Conservation (phyloP, 2,888 invertebrate genomes). For the Acanthopleura granulata region DNA sequence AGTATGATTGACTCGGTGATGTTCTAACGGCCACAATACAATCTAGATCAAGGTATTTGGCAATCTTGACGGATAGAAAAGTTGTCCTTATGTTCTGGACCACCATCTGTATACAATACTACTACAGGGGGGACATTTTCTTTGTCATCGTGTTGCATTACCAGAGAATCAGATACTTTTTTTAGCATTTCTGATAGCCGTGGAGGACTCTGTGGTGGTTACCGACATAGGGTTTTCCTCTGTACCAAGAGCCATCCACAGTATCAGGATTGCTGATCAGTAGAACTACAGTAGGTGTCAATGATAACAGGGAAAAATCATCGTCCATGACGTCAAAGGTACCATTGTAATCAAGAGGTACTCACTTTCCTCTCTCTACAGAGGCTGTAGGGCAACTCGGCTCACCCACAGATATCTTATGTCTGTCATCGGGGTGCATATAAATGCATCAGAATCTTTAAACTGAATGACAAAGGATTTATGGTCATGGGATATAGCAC, state of each 20-base stretch:
- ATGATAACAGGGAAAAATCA: slow-evolving; percentile 9
- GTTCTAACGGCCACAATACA: slow-evolving; percentile 8
- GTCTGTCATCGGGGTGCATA: slow-evolving; percentile 11
- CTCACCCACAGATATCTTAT: slow-evolving; percentile 11
- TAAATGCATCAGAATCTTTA: slow-evolving; percentile 12
- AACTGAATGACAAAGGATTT: neutral
- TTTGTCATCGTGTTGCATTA: neutral
- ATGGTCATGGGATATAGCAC: neutral
- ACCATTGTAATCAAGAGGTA: neutral
- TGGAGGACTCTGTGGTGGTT: slow-evolving; percentile 3
- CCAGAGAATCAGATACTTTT: neutral
- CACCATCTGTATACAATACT: slow-evolving; percentile 15
- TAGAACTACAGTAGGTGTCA: slow-evolving; percentile 8
- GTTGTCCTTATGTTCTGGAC: slow-evolving; percentile 10
- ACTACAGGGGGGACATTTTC: slow-evolving; percentile 1
- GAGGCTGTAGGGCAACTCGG: slow-evolving; percentile 12
- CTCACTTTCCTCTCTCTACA: slow-evolving; percentile 10
- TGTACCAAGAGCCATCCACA: slow-evolving; percentile 12
- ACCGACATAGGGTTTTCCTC: slow-evolving; percentile 6
- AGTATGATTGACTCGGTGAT: slow-evolving; percentile 9
- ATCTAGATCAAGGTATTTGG: slow-evolving; percentile 1
- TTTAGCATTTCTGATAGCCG: neutral
- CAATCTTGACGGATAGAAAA: slow-evolving; percentile 9
- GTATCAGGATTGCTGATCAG: neutral
- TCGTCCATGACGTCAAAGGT: neutral